Evolutionary conservation across 2,888 invertebrate genomes (phyloP), one percentile per base, ranked within the genome.

Genomic region (Zygothrica quintamaculata): DNA sequence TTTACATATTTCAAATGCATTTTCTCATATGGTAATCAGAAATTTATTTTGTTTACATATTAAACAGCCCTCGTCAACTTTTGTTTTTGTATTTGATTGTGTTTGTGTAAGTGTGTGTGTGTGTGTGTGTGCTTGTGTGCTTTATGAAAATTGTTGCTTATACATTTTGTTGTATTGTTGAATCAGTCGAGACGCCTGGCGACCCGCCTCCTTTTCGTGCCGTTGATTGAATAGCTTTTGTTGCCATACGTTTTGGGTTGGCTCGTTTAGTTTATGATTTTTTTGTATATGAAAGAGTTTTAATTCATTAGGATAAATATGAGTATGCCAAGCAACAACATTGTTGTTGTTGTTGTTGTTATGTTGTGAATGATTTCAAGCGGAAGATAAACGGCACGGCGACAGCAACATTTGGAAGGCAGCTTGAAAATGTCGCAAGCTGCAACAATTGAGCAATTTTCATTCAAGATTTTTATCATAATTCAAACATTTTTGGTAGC

Each of bases 371-470:
- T 62, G 77, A 80, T 78, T 46, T 44, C 59, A 53, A 51, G 65
- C 69, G 69, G 36, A 55, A 78, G 79, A 80, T 82, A 81, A 82
- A 68, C 61, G 55, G 15, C 33, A 43, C 50, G 29, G 9, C n/a
- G n/a, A 9, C 44, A 26, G 16, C 44, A 25, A 12, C 39, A 3
- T 22, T 22, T n/a, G n/a, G 18, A 5, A 22, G 18, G 36, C 44
- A 15, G 11, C 44, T 39, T 18, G 29, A 65, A 68, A 68, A 57
- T 72, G 73, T 73, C 68, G 69, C 69, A 72, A 72, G 73, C 40
- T 31, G 13, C 48, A 77, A 69, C 77, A 76, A 82, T 79, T 77
- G 72, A 79, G 77, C 48, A 74, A 82, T 82, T 82, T 82, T 57
- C 42, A 48, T 51, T 58, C 22, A 66, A 74, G 70, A 66, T 69